phyloP scores from a whole-genome alignment of 2,888 invertebrate genomes.

The Cerceris ruficornis region DNA sequence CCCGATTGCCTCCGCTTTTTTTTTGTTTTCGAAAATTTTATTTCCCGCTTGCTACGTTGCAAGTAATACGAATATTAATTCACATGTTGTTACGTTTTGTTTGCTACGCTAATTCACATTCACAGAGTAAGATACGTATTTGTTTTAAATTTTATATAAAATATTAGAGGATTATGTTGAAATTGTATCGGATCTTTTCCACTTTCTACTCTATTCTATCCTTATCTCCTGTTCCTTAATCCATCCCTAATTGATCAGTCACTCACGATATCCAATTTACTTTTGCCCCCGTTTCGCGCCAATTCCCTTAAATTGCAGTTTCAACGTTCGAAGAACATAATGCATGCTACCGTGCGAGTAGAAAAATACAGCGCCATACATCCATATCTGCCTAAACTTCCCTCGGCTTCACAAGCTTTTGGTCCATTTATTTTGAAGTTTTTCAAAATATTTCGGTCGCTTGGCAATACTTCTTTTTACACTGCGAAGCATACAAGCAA shows the following conservation, averaged over 20 bases:
- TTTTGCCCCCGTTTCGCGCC: slow-evolving; percentile 23
- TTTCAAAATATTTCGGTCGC: no score
- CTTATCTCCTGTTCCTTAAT: slow-evolving; percentile 1
- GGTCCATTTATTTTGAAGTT: no score
- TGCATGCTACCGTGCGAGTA: not conserved
- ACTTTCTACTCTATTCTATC: not conserved
- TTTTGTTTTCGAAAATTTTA: no score
- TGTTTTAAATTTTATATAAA: not conserved
- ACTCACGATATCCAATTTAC: slow-evolving; percentile 32
- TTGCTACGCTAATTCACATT: no score
- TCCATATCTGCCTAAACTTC: slow-evolving; percentile 9
- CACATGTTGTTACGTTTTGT: no score
- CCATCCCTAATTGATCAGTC: slow-evolving; percentile 25
- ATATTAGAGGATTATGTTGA: not conserved
- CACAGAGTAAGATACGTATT: no score
- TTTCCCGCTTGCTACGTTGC: no score
- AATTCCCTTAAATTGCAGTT: slow-evolving; percentile 15
- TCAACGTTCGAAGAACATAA: not conserved
- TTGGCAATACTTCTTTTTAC: no score
- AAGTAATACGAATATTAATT: no score
- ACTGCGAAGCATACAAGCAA: no score
- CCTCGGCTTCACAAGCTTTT: no score
- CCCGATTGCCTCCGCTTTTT: no score
- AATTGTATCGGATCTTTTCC: not conserved
- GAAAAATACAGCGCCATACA: slow-evolving; percentile 2